These are phyloP conservation scores for Mechanitis messenoides DNA, from an alignment of 2,888 invertebrate species.

Conservation along the genomic window DNA sequence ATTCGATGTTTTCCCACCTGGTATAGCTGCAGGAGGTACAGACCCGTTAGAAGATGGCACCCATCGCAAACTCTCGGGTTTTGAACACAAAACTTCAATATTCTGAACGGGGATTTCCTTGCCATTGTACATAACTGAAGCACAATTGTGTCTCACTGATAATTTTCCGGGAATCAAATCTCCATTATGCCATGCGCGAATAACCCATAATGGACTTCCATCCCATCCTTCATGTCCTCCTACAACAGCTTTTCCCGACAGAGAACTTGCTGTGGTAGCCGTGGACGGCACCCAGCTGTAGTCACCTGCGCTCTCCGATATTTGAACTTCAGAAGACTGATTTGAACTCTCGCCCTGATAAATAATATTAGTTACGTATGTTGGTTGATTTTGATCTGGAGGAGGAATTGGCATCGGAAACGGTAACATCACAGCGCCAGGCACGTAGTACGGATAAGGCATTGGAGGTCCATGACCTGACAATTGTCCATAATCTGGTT, in stretches of 20 bases:
- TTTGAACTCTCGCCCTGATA: constrained; percentile 56
- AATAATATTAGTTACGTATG: constrained; percentile 66
- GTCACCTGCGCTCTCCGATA: constrained; percentile 60
- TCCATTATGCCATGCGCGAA: constrained; percentile 64
- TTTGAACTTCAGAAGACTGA: constrained; percentile 40
- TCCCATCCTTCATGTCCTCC: constrained; percentile 73
- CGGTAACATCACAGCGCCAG: constrained; percentile 61
- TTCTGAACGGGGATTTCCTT: constrained; percentile 67
- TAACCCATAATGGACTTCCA: constrained; percentile 69
- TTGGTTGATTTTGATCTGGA: constrained; percentile 40
- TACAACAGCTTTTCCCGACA: constrained; percentile 60
- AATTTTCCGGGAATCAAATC: constrained; percentile 69
- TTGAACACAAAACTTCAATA: constrained; percentile 61
- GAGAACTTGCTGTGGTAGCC: constrained; percentile 48
- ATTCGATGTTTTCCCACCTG: constrained; percentile 67
- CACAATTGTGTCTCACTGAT: constrained; percentile 61
- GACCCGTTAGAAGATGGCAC: constrained; percentile 70
- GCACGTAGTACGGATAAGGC: constrained; percentile 56
- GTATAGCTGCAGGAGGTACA: constrained; percentile 73
- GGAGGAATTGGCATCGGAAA: constrained; percentile 39
- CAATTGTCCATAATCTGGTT: constrained; percentile 39
- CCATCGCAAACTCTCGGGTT: constrained; percentile 66
- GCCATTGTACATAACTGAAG: constrained; percentile 57
- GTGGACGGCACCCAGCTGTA: constrained; percentile 66
- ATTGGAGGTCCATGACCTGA: constrained; percentile 31